Base-by-base conservation (phyloP, 2,113 vertebrate genomes). In the Datnioides undecimradiatus region DNA sequence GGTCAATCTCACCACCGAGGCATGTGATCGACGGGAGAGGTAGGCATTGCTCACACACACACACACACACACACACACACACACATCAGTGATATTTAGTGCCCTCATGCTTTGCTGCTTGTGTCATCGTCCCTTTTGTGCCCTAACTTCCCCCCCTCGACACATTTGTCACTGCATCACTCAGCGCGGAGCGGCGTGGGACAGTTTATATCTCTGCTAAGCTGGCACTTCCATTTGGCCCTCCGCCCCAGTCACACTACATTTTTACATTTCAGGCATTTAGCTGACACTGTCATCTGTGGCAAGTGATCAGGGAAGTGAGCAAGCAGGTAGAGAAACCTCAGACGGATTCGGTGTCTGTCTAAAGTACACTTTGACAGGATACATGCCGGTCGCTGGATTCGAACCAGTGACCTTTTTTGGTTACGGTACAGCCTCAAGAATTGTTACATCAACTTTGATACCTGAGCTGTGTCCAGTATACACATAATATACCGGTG, bases 151-250 rank as follows among this genome's bases (percentile, higher is more conserved):
- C 49, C 45, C 51, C 19, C 38, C 41, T 33, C 48, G 5, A 75
- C 88, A 86, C 88, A 89, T 91, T 89, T 89, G 87, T 93, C 92
- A 90, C 76, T 33, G 79, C 85, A 88, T 88, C 90, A 90, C 80
- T 94, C 93, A 93, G 84, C 85, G 46, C 82, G 0, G 55, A 48
- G 57, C 70, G 27, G 65, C 73, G 58, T 74, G 72, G 88, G 76
- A 84, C 88, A 83, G 84, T 87, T 93, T 76, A 74, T 85, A 79
- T 81, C 77, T 88, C 80, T 83, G 86, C 91, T 92, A 85, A 90
- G 84, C 87, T 76, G 80, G 86, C 82, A 76, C 84, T 88, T 87
- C 82, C 90, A 79, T 49, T 76, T 72, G 85, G 73, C 76, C 77
- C 36, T 2, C 3, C 0, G 46, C 76, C 76, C 21, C 21, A 1